Conservation (phyloP, 2,888 invertebrate genomes). For the Tenthredo distinguenda region DNA sequence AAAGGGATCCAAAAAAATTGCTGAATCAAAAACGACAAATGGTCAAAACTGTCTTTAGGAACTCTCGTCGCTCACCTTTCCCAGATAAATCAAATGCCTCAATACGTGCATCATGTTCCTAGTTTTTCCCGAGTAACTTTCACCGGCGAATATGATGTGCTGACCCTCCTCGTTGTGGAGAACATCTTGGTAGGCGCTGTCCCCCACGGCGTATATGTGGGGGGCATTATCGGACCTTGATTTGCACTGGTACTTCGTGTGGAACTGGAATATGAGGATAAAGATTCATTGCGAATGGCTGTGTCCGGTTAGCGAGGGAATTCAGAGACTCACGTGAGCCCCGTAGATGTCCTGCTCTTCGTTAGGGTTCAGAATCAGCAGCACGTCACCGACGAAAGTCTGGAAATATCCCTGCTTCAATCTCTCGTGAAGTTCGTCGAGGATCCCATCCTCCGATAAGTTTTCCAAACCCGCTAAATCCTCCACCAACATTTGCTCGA, state of each 20-base stretch:
- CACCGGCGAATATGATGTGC: conserved; percentile 93
- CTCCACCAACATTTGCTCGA: conserved; percentile 89
- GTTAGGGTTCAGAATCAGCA: conserved; percentile 90
- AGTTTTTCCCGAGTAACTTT: conserved; percentile 95
- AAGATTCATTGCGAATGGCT: background rate
- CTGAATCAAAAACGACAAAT: background rate
- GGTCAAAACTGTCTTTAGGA: conserved; percentile 54
- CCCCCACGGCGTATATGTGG: conserved; percentile 93
- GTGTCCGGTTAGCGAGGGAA: background rate
- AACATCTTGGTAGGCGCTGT: conserved; percentile 94
- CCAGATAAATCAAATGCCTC: conserved; percentile 90
- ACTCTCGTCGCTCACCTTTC: conserved; percentile 80
- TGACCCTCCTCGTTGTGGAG: conserved; percentile 93
- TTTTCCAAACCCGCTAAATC: conserved; percentile 90
- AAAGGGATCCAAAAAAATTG: background rate
- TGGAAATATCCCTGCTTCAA: conserved; percentile 85
- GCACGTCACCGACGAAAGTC: conserved; percentile 90
- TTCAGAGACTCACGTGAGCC: conserved; percentile 81
- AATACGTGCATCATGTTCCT: conserved; percentile 89
- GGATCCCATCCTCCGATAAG: conserved; percentile 86
- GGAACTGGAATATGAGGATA: conserved; percentile 82
- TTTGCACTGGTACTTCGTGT: conserved; percentile 90
- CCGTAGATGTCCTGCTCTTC: conserved; percentile 86
- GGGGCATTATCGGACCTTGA: conserved; percentile 94
- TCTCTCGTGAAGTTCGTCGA: conserved; percentile 86